Conservation (phyloP, 2,797 vertebrate species). For the Lates japonicus region DNA sequence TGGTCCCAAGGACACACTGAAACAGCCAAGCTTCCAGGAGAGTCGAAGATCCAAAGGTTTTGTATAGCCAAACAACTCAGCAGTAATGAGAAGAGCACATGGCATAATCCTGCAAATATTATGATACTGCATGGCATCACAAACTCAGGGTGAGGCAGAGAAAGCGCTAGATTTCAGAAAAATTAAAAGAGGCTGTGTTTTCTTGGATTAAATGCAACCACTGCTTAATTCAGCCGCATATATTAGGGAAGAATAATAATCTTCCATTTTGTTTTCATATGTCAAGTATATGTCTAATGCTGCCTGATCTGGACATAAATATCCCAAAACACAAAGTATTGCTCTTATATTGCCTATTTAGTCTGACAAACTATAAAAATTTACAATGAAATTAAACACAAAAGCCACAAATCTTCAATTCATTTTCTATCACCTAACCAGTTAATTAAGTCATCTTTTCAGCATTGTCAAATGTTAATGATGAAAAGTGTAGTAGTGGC, state of each 20-base stretch:
- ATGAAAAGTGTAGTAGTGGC: background rate
- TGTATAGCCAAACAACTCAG: conserved; percentile 5
- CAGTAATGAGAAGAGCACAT: conserved; percentile 1
- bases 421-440: background rate
- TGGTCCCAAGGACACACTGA: conserved; percentile 34
- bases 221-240: background rate
- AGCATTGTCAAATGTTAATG: conserved; percentile 3
- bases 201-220: background rate
- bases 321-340: background rate
- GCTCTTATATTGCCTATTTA: background rate
- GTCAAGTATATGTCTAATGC: background rate
- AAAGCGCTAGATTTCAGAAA: background rate
- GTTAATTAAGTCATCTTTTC: background rate
- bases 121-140: background rate
- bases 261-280: background rate
- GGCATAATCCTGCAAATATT: background rate
- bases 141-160: background rate
- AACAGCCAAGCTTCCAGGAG: conserved; percentile 39
- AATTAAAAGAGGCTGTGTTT: background rate
- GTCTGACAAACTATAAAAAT: background rate
- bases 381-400: background rate
- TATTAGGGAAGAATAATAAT: background rate
- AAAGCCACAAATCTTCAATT: background rate
- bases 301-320: background rate
- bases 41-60: conserved; percentile 10